Base-by-base conservation (phyloP, 1,140 invertebrate genomes). In the Episyrphus balteatus region DNA sequence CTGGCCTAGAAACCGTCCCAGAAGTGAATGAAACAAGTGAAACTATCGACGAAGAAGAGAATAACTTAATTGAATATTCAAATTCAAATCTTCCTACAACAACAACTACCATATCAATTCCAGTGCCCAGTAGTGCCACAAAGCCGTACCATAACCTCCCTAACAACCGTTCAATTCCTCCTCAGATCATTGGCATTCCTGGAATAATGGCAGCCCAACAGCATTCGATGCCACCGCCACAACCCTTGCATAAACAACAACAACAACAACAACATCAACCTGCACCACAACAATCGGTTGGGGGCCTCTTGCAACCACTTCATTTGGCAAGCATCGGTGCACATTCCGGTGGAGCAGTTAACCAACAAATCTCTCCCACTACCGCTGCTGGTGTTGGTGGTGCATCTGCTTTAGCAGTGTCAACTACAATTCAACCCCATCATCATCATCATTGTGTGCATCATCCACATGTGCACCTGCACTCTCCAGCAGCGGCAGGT, bases 401-500 rank as follows among this genome's bases (percentile, higher is more conserved):
- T 5, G 34, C 34, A n/a, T 3, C 34, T 36, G 14, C 14, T 3
- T n/a, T 15, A 36, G 11, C 34, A 36, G 14, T 15, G 12, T 15
- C 34, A n/a, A 36, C 14, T 36, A 5, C 34, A 36, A 36, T n/a
- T 12, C 44, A 49, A 30, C 33, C 49, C 48, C 51, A 51, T 48
- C 49, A 48, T 49, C 55, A 54, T 8, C 51, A 44, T 26, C 57
- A 51, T 18, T 61, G 59, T 38, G 55, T 49, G 32, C 59, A 61
- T 42, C 59, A 61, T 48, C 57, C 57, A 11, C 62, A 66, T 44
- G 60, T 65, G 39, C 62, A 65, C 48, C 31, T 58, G 42, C 52
- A 54, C 13, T 39, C 46, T 32, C 6, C 33, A 15, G 19, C 15
- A 13, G 33, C 26, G 14, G 15, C 46, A 48, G 45, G 36, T 41